Evolutionary conservation across 2,113 vertebrate species (phyloP), one percentile per base, ranked within the genome.

Genomic region (Sula dactylatra): DNA sequence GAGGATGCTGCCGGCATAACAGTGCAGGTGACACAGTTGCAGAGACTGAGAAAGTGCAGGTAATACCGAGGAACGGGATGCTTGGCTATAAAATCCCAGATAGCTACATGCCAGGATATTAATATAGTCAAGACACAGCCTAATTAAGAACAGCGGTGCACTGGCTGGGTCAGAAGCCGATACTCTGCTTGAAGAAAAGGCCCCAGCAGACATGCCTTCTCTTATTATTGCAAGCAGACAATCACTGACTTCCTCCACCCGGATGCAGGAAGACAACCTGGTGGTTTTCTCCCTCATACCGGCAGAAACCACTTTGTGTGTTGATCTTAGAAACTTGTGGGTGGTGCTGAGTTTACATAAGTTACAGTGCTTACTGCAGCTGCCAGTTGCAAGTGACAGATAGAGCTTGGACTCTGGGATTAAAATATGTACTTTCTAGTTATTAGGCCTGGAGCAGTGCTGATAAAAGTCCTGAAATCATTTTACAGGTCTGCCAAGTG

Each of bases 231-330:
- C 91, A 88, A 69, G 86, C 93, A 94, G 94, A 95, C 96, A 97
- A 95, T 95, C 66, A 45, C 91, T n/a, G 86, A 88, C 87, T 95
- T 96, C 95, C 94, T 95, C 78, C 82, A 70, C 42, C 95, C 45
- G 32, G 95, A 91, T 81, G 74, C 94, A 94, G 93, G 91, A 96
- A 95, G 95, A 93, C 88, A 94, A 93, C 93, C 94, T 96, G 93
- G 93, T 97, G 92, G 93, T 96, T 97, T 97, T 95, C 88, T 93
- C 93, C 70, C 42, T 95, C 91, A 85, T 90, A 93, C 84, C 61
- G 0, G 89, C 93, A 95, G 89, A 95, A 97, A 92, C 95, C 94
- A 95, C 95, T 94, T 65, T 77, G 78, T 80, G 55, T 73, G 81
- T 61, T 95, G 86, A 89, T 95, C 93, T 94, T 87, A 76, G 86